These are phyloP conservation scores for Muscina levida DNA, from an alignment of 2,888 invertebrate genomes.

Conservation along the genomic window DNA sequence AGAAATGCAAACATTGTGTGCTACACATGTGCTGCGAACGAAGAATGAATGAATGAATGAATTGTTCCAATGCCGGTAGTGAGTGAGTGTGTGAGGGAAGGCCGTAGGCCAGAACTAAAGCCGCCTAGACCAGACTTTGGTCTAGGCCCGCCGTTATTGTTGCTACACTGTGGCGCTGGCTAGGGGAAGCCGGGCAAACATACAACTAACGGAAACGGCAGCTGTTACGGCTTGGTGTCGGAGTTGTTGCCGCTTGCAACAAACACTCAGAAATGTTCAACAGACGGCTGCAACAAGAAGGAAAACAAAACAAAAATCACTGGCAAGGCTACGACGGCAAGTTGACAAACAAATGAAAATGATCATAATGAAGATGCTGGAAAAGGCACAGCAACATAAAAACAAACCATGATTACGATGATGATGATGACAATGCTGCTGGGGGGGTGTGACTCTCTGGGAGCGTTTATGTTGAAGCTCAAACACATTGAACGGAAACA, in stretches of 20 bases:
- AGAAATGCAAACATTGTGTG: not conserved
- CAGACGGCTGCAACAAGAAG: not conserved
- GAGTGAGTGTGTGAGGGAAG: constrained; percentile 51
- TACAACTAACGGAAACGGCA: constrained; percentile 55
- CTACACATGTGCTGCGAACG: not conserved
- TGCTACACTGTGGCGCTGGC: too few species aligned
- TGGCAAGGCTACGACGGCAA: not conserved
- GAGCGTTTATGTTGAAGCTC: not conserved
- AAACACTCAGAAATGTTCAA: constrained; percentile 31
- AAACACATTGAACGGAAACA: constrained; percentile 49
- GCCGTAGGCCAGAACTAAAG: constrained; percentile 47
- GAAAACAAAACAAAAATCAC: constrained; percentile 5
- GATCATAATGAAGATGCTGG: constrained; percentile 10
- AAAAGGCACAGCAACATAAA: not conserved
- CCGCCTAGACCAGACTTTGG: not conserved
- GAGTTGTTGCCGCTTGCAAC: constrained; percentile 36
- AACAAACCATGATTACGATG: not conserved
- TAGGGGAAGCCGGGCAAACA: too few species aligned
- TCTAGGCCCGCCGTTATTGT: not conserved
- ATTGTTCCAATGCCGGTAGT: not conserved
- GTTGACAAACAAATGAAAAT: constrained; percentile 29
- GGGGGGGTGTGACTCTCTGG: not conserved
- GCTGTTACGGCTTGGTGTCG: constrained; percentile 45
- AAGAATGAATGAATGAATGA: not conserved
- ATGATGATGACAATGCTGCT: not conserved